A percentile compares a stretch with the other conserved stretches of the same genome.
phyloP scores from a whole-genome alignment of 2,888 invertebrate genomes.

The Platycnemis pennipes region DNA sequence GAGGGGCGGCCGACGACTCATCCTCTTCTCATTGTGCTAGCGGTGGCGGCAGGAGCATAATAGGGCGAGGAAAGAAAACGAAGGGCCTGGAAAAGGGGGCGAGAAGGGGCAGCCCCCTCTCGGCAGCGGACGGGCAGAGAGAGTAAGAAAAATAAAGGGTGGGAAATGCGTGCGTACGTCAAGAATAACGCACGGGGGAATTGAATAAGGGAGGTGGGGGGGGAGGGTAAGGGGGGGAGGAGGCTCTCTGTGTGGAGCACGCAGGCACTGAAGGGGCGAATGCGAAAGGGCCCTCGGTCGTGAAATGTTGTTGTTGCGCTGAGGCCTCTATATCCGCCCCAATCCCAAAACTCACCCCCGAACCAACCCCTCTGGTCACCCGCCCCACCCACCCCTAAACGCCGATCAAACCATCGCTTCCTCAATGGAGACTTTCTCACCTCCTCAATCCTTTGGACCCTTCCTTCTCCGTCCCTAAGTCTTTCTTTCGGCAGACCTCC shows the following conservation, averaged over 20 bases:
- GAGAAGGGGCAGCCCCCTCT: not conserved
- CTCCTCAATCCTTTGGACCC: too few relatives aligned
- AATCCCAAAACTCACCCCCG: not conserved
- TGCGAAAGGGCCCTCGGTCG: not conserved
- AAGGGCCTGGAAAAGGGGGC: not conserved
- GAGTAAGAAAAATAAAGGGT: constrained; percentile 43
- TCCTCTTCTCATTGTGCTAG: not conserved
- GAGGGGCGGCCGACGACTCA: too few relatives aligned
- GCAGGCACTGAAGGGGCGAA: not conserved
- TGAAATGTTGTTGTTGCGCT: constrained; percentile 21
- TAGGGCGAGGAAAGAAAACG: constrained; percentile 36
- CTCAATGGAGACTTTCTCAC: too few relatives aligned
- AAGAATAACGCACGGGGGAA: constrained; percentile 57
- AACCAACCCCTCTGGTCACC: not conserved
- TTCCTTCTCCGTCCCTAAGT: not conserved
- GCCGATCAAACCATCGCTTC: not conserved
- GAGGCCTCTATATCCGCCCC: not conserved
- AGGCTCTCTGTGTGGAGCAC: not conserved
- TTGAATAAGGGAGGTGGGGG: not conserved
- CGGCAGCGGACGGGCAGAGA: not conserved
- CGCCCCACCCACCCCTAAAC: not conserved
- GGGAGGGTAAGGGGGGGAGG: not conserved
- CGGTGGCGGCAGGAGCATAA: not conserved
- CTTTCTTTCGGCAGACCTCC: too few relatives aligned
- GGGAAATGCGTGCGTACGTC: constrained; percentile 44